phyloP scores from a whole-genome alignment of 2,888 invertebrate species.

The Leptopilina drosophilae region DNA sequence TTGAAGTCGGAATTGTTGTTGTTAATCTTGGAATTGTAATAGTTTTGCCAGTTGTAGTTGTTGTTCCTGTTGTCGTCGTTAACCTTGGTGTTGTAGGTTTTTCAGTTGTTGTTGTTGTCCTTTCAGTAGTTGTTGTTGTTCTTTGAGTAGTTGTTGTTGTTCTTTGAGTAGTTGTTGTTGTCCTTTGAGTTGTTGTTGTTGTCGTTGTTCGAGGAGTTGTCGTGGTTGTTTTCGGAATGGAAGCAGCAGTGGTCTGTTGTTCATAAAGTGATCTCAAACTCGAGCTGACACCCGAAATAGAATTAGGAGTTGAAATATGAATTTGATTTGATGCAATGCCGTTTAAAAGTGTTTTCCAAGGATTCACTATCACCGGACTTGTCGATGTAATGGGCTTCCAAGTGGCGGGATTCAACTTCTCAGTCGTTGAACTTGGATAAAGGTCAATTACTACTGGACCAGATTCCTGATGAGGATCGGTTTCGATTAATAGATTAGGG shows the following conservation, averaged over 20 bases:
- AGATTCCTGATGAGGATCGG: conserved; percentile 56
- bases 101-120: neutral
- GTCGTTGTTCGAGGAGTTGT: conserved; percentile 51
- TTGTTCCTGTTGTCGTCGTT: conserved; percentile 43
- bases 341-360: conserved; percentile 29
- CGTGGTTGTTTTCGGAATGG: conserved; percentile 51
- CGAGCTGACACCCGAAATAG: neutral
- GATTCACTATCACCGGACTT: conserved; percentile 9
- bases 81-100: too few relatives aligned
- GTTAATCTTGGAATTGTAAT: conserved; percentile 42
- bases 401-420: conserved; percentile 50
- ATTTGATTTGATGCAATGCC: conserved; percentile 26
- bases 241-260: conserved; percentile 47
- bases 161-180: conserved; percentile 46
- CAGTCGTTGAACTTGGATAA: conserved; percentile 60
- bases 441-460: conserved; percentile 67
- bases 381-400: conserved; percentile 54
- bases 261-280: conserved; percentile 14
- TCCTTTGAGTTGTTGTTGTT: conserved; percentile 45
- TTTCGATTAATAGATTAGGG: conserved; percentile 61
- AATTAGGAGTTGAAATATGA: conserved; percentile 21
- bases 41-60: conserved; percentile 43
- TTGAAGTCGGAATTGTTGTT: conserved; percentile 47
- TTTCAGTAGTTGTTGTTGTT: conserved; percentile 42
- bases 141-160: conserved; percentile 38